phyloP scores from a whole-genome alignment of 2,113 vertebrate species.

The Acanthochromis polyacanthus region DNA sequence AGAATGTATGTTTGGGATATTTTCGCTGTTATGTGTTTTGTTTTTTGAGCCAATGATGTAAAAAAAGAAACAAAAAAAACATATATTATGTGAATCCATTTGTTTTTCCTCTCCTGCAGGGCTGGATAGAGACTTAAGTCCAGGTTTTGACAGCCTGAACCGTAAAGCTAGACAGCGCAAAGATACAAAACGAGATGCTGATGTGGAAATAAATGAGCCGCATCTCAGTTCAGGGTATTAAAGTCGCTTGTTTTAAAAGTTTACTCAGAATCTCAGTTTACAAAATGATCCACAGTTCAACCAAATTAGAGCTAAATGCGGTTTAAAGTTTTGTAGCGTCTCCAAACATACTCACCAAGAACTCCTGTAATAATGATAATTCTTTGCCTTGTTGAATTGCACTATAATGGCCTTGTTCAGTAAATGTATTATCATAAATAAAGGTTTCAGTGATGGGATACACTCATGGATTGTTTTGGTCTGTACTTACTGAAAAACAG shows the following conservation, averaged over 20 bases:
- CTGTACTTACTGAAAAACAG: neutral
- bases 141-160: conserved; percentile 5
- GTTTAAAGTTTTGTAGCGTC: conserved; percentile 32
- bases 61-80: too few relatives aligned
- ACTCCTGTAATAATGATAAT: conserved; percentile 30
- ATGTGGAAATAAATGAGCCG: conserved; percentile 18
- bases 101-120: conserved; percentile 36
- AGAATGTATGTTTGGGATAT: conserved; percentile 15
- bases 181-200: conserved; percentile 41
- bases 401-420: conserved; percentile 60
- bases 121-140: conserved; percentile 40
- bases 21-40: conserved; percentile 20
- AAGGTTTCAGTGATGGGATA: conserved; percentile 49
- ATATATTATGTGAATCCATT: neutral
- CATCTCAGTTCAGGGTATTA: conserved; percentile 53
- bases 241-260: conserved; percentile 38
- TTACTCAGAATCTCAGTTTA: conserved; percentile 51
- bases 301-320: conserved; percentile 55
- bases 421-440: conserved; percentile 59
- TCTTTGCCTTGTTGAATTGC: conserved; percentile 66
- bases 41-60: conserved; percentile 1
- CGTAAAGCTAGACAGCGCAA: conserved; percentile 47
- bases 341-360: conserved; percentile 14
- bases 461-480: neutral
- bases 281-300: conserved; percentile 25